phyloP scores from a whole-genome alignment of 2,888 invertebrate species.

The Hydrotaea diabolus region DNA sequence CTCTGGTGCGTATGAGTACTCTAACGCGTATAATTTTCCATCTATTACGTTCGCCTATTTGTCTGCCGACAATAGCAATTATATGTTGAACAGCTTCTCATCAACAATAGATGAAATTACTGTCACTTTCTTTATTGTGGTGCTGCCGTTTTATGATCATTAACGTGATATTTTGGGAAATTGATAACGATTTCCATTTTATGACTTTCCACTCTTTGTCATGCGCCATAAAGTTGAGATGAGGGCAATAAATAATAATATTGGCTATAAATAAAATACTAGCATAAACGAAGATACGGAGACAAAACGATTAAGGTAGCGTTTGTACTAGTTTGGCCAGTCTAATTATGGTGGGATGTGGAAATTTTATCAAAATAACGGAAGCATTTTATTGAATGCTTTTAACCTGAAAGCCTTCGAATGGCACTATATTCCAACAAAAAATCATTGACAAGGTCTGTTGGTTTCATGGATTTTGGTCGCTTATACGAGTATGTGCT shows the following conservation, averaged over 20 bases:
- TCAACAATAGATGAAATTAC: slow-evolving; percentile 1
- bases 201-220: not conserved
- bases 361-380: too few relatives aligned
- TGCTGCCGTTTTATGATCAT: slow-evolving; percentile 26
- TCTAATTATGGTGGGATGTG: not conserved
- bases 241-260: slow-evolving; percentile 26
- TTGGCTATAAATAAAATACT: slow-evolving; percentile 23
- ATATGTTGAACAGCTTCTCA: not conserved
- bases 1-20: too few relatives aligned
- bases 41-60: not conserved
- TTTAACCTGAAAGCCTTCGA: too few relatives aligned
- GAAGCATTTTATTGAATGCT: too few relatives aligned
- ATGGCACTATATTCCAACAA: too few relatives aligned
- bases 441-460: too few relatives aligned
- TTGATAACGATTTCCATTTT: slow-evolving; percentile 20
- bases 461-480: too few relatives aligned
- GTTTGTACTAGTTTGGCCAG: not conserved
- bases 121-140: slow-evolving; percentile 17
- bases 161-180: slow-evolving; percentile 39
- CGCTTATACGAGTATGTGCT: too few relatives aligned
- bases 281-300: not conserved
- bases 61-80: not conserved
- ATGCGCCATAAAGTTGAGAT: not conserved
- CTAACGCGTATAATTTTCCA: not conserved
- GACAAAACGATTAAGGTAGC: not conserved